phyloP scores from a whole-genome alignment of 2,113 vertebrate species.

The Mobula birostris region DNA sequence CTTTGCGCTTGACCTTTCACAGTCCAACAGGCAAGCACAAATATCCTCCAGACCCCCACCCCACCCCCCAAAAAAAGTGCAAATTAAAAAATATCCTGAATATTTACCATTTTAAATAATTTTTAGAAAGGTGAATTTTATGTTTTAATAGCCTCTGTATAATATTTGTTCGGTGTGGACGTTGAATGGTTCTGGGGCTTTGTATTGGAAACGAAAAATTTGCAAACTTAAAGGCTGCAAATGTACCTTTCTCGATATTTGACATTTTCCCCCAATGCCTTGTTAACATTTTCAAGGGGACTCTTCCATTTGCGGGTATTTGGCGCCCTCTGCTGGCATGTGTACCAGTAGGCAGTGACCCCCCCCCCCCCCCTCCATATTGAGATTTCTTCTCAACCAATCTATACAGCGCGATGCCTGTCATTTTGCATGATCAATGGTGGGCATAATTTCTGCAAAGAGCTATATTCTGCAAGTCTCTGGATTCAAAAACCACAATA shows the following conservation, averaged over 20 bases:
- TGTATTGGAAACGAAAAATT: background rate
- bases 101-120: background rate
- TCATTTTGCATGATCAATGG: background rate
- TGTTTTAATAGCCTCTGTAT: background rate
- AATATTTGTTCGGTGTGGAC: background rate
- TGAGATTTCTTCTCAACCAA: background rate
- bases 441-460: background rate
- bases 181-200: background rate
- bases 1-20: background rate
- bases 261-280: background rate
- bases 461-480: background rate
- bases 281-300: background rate
- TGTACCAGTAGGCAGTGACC: too few relatives aligned
- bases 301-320: background rate
- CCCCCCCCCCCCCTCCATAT: background rate
- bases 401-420: background rate
- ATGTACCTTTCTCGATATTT: background rate
- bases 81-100: background rate
- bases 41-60: background rate
- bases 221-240: background rate
- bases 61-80: background rate
- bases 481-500: too few relatives aligned
- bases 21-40: background rate
- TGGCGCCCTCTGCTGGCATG: conserved; percentile 7
- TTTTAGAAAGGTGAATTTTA: background rate